Conservation (phyloP, 2,797 vertebrate species). For the Hoplostethus mediterraneus region DNA sequence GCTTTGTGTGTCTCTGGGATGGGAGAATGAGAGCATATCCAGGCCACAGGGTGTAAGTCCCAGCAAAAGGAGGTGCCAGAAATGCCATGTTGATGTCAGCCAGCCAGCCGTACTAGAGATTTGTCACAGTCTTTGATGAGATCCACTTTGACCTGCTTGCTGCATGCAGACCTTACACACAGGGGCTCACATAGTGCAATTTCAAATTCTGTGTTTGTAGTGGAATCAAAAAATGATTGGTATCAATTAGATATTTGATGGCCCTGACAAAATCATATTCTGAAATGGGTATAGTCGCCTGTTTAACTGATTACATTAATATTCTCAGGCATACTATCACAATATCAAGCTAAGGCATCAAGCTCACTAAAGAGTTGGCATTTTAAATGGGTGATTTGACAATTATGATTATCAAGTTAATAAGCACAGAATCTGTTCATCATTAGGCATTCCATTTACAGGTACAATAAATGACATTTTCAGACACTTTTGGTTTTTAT, state of each 20-base stretch:
- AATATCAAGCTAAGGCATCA: slow-evolving; percentile 28
- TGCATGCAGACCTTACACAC: slow-evolving; percentile 38
- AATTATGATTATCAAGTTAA: not conserved
- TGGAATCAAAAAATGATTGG: not conserved
- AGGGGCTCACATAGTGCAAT: slow-evolving; percentile 8
- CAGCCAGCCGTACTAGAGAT: slow-evolving; percentile 36
- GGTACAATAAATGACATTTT: slow-evolving; percentile 39
- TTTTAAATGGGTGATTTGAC: slow-evolving; percentile 34
- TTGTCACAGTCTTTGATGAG: slow-evolving; percentile 52
- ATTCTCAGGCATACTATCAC: slow-evolving; percentile 5
- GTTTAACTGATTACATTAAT: too few species aligned
- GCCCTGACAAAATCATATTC: too few species aligned
- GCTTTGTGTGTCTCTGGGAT: slow-evolving; percentile 31
- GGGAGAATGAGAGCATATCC: slow-evolving; percentile 41
- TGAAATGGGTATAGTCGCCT: too few species aligned
- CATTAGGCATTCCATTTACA: slow-evolving; percentile 9
- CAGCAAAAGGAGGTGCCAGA: slow-evolving; percentile 23
- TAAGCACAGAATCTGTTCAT: slow-evolving; percentile 25
- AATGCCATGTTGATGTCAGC: slow-evolving; percentile 30
- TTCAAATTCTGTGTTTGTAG: too few species aligned
- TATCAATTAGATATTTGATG: not conserved
- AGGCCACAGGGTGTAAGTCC: slow-evolving; percentile 53
- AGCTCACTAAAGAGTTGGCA: slow-evolving; percentile 28
- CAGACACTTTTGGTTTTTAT: slow-evolving; percentile 42
- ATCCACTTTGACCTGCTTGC: slow-evolving; percentile 53